These are phyloP conservation scores for Ophonus ardosiacus DNA, from an alignment of 2,888 invertebrate species.

Conservation along the genomic window DNA sequence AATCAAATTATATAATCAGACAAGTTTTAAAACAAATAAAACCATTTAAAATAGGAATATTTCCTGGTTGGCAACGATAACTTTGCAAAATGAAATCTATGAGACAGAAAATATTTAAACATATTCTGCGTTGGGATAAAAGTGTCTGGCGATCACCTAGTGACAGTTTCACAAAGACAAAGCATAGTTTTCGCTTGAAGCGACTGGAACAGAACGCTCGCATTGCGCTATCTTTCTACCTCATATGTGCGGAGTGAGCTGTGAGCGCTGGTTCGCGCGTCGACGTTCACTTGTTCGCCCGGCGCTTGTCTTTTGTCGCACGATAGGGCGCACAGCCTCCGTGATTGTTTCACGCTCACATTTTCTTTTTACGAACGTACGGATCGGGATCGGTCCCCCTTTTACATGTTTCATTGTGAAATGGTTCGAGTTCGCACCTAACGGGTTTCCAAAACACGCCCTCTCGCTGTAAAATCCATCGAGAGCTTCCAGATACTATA, in stretches of 20 bases:
- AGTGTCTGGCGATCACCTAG: background rate
- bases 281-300: conserved; percentile 19
- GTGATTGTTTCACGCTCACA: conserved; percentile 54
- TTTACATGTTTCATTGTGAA: conserved; percentile 53
- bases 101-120: background rate
- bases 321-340: conserved; percentile 39
- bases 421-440: conserved; percentile 42
- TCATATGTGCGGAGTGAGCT: conserved; percentile 43
- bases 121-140: conserved; percentile 11
- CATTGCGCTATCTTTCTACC: conserved; percentile 36
- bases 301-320: conserved; percentile 33
- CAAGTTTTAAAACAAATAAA: too few species aligned
- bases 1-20: too few species aligned
- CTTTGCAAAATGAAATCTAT: background rate
- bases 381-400: conserved; percentile 25
- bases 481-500: background rate
- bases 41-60: too few species aligned
- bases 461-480: conserved; percentile 38
- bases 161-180: conserved; percentile 35
- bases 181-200: conserved; percentile 34
- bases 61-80: too few species aligned
- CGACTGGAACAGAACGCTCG: background rate
- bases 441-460: conserved; percentile 46
- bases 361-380: conserved; percentile 47
- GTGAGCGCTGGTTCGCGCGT: background rate